Evolutionary conservation across 1,140 invertebrate genomes (phyloP).

Genomic region (Caenorhabditis brenneri): DNA sequence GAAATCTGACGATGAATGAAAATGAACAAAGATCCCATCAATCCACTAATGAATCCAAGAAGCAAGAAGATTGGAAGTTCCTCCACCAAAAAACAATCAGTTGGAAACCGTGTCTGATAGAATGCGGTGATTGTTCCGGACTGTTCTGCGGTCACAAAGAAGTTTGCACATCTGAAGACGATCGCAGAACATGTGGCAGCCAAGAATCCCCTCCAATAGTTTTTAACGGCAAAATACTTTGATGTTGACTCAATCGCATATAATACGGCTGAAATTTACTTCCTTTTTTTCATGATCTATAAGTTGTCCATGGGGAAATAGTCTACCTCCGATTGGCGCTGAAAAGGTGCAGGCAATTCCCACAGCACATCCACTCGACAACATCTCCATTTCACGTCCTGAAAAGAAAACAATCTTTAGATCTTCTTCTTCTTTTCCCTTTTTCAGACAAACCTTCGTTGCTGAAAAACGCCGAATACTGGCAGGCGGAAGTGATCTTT

Average conservation of each 20-base stretch:
- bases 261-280: constrained; percentile 79
- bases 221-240: constrained; percentile 94
- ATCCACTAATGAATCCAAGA: constrained; percentile 85
- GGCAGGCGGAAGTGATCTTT: constrained; percentile 64
- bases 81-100: constrained; percentile 94
- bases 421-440: background rate
- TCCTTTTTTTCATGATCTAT: background rate
- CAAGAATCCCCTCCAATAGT: constrained; percentile 98
- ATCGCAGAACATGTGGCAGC: constrained; percentile 93
- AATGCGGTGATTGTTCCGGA: constrained; percentile 87
- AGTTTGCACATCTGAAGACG: constrained; percentile 80
- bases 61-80: constrained; percentile 90
- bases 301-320: background rate
- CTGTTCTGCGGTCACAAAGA: constrained; percentile 55
- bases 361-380: constrained; percentile 67
- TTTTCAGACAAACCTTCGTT: constrained; percentile 57
- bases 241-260: constrained; percentile 99
- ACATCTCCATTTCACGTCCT: constrained; percentile 65
- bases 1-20: constrained; percentile 81
- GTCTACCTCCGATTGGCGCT: constrained; percentile 63
- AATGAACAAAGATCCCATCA: constrained; percentile 88
- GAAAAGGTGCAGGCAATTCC: constrained; percentile 59
- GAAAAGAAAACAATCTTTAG: background rate
- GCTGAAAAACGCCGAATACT: constrained; percentile 66
- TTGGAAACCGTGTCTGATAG: constrained; percentile 89